These are phyloP conservation scores for Sphaeramia orbicularis DNA, from an alignment of 2,797 vertebrate genomes.

Conservation along the genomic window DNA sequence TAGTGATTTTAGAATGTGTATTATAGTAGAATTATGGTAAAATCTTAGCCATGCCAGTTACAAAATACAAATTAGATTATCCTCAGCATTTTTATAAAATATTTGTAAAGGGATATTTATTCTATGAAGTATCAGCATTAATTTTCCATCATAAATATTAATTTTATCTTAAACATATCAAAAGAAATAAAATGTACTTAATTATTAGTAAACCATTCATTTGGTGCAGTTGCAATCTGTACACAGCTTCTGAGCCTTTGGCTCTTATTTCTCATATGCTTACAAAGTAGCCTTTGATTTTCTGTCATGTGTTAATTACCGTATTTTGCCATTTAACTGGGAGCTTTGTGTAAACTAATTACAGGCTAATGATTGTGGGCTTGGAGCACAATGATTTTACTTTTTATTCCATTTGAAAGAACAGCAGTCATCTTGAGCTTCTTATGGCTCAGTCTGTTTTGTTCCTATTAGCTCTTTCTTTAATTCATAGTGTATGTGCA, in stretches of 20 bases:
- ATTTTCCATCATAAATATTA: slow-evolving; percentile 29
- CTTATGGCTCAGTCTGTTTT: slow-evolving; percentile 90
- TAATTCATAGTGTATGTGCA: slow-evolving; percentile 93
- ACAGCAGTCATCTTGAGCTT: slow-evolving; percentile 89
- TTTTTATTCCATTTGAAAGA: slow-evolving; percentile 93
- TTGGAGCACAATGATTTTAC: slow-evolving; percentile 92
- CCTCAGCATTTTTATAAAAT: neutral
- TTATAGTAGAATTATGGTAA: no score
- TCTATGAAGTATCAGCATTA: slow-evolving; percentile 10
- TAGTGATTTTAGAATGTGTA: neutral
- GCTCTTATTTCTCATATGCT: slow-evolving; percentile 96
- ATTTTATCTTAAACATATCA: slow-evolving; percentile 42
- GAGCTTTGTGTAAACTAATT: slow-evolving; percentile 99
- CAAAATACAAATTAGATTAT: no score
- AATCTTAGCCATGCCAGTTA: no score
- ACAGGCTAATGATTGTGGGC: slow-evolving; percentile 98
- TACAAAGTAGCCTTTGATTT: slow-evolving; percentile 99
- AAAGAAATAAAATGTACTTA: slow-evolving; percentile 63
- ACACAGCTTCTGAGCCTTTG: slow-evolving; percentile 90
- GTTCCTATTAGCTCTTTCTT: slow-evolving; percentile 94
- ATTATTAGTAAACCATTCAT: slow-evolving; percentile 89
- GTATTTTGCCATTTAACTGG: slow-evolving; percentile 97
- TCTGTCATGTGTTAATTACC: slow-evolving; percentile 99
- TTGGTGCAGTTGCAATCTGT: slow-evolving; percentile 92
- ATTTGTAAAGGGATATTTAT: slow-evolving; percentile 16